phyloP scores from a whole-genome alignment of 2,113 vertebrate genomes.

The Phalacrocorax aristotelis region DNA sequence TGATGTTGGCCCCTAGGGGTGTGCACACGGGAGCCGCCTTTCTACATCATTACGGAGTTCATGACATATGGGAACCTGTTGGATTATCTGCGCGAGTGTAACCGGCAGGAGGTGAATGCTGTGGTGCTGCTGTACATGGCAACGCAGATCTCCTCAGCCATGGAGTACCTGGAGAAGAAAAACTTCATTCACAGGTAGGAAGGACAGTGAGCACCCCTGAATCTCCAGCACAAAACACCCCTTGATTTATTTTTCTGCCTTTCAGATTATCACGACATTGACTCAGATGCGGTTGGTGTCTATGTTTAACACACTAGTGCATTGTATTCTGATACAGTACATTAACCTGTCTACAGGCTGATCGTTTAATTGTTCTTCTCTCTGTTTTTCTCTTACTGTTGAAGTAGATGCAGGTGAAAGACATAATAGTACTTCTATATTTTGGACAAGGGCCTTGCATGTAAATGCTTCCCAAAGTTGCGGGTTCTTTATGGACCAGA shows the following conservation, averaged over 20 bases:
- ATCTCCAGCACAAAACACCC: not conserved
- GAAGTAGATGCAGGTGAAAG: not conserved
- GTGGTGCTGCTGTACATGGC: constrained; percentile 99
- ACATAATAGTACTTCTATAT: not conserved
- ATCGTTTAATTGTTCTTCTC: not conserved
- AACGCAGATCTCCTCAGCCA: constrained; percentile 98
- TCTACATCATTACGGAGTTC: constrained; percentile 99
- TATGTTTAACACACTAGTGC: not conserved
- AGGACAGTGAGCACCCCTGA: not conserved
- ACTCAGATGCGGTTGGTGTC: not conserved
- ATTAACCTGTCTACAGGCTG: not conserved
- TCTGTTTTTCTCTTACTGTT: not conserved
- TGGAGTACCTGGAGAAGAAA: constrained; percentile 99
- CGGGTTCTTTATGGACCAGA: not conserved
- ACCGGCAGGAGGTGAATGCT: constrained; percentile 92
- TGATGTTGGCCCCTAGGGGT: constrained; percentile 78
- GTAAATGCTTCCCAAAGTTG: not conserved
- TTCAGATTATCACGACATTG: not conserved
- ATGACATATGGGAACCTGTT: constrained; percentile 97
- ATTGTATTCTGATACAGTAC: not conserved
- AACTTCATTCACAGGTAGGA: constrained; percentile 97
- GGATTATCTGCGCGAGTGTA: constrained; percentile 95
- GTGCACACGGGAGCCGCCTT: constrained; percentile 95
- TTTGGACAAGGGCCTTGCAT: not conserved
- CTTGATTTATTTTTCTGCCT: not conserved